Percentiles rank a stretch among this genome's conserved stretches.
Evolutionary conservation across 1,140 invertebrate species (phyloP).

Genomic region (Rhizoglyphus robini): DNA sequence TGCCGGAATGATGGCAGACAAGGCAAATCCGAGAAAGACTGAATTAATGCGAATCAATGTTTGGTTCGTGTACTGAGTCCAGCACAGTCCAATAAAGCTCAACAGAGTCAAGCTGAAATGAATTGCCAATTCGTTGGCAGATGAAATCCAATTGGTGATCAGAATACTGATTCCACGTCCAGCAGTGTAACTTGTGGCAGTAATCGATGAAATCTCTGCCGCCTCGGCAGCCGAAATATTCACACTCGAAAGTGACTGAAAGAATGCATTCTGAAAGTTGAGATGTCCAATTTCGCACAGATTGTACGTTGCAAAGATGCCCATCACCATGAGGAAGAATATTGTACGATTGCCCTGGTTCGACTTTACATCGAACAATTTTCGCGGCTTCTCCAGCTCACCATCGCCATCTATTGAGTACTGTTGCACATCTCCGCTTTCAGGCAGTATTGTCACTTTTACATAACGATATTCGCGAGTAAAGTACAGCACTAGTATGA

Average conservation of each 20-base stretch:
- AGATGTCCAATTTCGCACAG: background rate
- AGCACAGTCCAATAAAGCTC: background rate
- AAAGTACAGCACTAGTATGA: background rate
- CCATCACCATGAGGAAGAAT: background rate
- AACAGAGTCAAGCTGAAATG: background rate
- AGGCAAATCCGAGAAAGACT: too few relatives aligned
- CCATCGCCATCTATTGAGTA: too few relatives aligned
- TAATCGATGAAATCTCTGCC: background rate
- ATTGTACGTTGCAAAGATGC: background rate
- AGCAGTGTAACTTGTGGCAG: background rate
- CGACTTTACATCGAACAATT: background rate
- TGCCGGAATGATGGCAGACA: too few relatives aligned
- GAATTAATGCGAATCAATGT: too few relatives aligned
- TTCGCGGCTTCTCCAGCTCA: background rate
- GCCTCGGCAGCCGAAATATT: background rate
- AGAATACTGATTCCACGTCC: background rate
- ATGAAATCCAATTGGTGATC: background rate
- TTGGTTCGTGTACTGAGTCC: background rate
- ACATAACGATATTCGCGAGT: too few relatives aligned
- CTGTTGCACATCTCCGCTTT: background rate
- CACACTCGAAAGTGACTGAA: background rate
- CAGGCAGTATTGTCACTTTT: background rate
- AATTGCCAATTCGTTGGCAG: background rate
- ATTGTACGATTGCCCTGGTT: background rate
- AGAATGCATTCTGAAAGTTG: background rate